phyloP scores from a whole-genome alignment of 2,113 vertebrate species.

The Oceanites oceanicus region DNA sequence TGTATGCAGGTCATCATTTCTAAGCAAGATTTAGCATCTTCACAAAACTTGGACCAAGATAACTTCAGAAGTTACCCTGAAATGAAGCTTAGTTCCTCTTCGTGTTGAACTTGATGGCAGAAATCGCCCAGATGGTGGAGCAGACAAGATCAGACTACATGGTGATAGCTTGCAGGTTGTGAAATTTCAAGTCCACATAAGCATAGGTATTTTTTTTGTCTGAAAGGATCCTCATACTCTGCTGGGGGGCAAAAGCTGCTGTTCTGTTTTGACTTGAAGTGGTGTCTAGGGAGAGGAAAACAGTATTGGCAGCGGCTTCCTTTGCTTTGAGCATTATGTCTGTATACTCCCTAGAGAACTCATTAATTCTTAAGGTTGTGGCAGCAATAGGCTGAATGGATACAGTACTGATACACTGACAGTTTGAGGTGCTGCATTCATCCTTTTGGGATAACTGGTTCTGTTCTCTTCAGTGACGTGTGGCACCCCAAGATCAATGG shows the following conservation, averaged over 20 bases:
- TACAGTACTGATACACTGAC: not conserved
- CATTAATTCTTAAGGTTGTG: constrained; percentile 26
- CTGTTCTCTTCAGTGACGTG: not conserved
- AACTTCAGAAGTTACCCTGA: not conserved
- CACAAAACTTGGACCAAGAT: not conserved
- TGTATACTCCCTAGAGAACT: not conserved
- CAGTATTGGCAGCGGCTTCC: not conserved
- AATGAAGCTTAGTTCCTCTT: not conserved
- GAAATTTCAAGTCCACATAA: not conserved
- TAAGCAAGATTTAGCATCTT: not conserved
- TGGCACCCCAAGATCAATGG: not conserved
- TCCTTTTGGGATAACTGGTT: not conserved
- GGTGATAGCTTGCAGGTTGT: not conserved
- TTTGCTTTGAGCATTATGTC: constrained; percentile 8
- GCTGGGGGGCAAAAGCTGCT: not conserved
- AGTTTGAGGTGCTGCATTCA: not conserved
- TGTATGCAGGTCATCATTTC: not conserved
- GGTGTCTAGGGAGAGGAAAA: not conserved
- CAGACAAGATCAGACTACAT: not conserved
- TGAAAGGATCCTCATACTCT: not conserved
- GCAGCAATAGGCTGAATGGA: not conserved
- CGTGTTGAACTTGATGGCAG: not conserved
- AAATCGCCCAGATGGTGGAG: not conserved
- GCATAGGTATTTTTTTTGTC: not conserved
- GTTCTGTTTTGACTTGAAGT: not conserved